These are phyloP conservation scores for Amazona vittata DNA, from an alignment of 2,113 vertebrate species.

Conservation along the genomic window DNA sequence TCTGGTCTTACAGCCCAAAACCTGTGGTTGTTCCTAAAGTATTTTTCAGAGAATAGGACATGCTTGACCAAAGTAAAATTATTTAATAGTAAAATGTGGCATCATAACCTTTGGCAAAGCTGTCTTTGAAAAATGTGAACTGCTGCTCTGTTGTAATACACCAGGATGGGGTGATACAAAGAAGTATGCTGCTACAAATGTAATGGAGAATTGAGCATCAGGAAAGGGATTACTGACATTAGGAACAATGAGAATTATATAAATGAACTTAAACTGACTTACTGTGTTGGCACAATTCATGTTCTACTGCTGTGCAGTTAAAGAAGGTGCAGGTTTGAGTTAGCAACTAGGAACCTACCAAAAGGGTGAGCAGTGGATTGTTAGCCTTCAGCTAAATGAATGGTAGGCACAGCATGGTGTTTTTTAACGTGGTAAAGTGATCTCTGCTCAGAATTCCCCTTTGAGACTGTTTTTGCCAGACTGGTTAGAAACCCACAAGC, in stretches of 20 bases:
- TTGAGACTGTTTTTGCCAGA: not conserved
- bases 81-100: not conserved
- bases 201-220: not conserved
- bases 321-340: not conserved
- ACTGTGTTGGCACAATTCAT: fast-evolving
- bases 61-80: not conserved
- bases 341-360: not conserved
- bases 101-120: not conserved
- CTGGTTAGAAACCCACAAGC: not conserved
- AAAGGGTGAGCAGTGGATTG: not conserved
- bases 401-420: not conserved
- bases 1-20: not conserved
- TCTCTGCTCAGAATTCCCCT: not conserved
- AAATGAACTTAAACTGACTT: not conserved
- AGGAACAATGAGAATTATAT: not conserved
- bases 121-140: not conserved
- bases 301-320: not conserved
- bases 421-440: not conserved
- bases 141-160: fast-evolving
- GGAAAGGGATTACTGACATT: not conserved
- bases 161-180: not conserved
- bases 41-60: not conserved
- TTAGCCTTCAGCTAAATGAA: not conserved
- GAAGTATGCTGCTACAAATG: not conserved
- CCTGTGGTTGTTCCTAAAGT: not conserved